Evolutionary conservation across 1,140 invertebrate genomes (phyloP).

Genomic region (Anadara kagoshimensis): DNA sequence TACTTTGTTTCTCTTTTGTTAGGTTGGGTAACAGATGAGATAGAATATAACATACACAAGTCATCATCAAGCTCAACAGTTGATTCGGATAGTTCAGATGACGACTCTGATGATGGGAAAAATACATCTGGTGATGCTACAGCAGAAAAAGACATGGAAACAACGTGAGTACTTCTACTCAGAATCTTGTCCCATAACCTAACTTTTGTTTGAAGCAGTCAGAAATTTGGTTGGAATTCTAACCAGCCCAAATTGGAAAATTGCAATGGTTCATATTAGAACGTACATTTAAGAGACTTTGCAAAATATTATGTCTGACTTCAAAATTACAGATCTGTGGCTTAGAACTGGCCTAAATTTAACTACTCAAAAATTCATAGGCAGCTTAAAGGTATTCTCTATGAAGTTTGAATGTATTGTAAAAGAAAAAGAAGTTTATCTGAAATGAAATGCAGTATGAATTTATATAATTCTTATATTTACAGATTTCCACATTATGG

Average conservation of each 20-base stretch:
- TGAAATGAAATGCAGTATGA: background rate
- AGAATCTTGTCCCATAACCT: background rate
- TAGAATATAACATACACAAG: constrained; percentile 39
- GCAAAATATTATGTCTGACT: too few species aligned
- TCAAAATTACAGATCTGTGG: too few species aligned
- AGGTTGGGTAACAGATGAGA: constrained; percentile 57
- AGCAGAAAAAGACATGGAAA: constrained; percentile 9
- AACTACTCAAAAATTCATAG: too few species aligned
- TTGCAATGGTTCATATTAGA: too few species aligned
- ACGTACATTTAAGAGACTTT: too few species aligned
- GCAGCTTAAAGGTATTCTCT: too few species aligned
- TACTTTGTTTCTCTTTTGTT: background rate
- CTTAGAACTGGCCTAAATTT: too few species aligned
- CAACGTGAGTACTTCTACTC: constrained; percentile 11
- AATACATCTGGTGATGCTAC: background rate
- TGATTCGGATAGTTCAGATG: constrained; percentile 32
- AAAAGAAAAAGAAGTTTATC: background rate
- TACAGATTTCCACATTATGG: constrained; percentile 69
- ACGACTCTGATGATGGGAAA: constrained; percentile 36
- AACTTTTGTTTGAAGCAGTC: too few species aligned
- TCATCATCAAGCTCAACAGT: background rate
- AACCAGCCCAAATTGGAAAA: too few species aligned
- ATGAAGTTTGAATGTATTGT: background rate
- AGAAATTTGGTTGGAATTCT: too few species aligned
- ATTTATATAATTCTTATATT: constrained; percentile 10